These are phyloP conservation scores for Mystacides longicornis DNA, from an alignment of 2,888 invertebrate genomes.

Conservation along the genomic window DNA sequence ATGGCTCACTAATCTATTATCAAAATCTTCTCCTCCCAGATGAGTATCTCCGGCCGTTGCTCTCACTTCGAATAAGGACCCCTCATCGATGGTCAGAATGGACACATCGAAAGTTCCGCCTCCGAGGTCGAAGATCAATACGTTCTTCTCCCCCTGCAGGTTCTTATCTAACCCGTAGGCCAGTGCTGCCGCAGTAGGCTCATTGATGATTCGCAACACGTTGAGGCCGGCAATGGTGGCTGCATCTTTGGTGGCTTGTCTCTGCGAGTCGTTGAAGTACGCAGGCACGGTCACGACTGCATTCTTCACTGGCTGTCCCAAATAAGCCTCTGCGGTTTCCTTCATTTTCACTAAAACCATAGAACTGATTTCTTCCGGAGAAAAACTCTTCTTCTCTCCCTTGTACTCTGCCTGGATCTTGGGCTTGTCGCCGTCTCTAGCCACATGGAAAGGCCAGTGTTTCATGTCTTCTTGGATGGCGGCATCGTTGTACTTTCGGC, in stretches of 20 bases:
- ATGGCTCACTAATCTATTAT: slow-evolving; percentile 59
- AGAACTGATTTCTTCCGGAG: slow-evolving; percentile 64
- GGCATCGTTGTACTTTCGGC: slow-evolving; percentile 66
- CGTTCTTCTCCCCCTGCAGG: slow-evolving; percentile 55
- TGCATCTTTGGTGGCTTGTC: slow-evolving; percentile 79
- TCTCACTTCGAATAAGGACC: slow-evolving; percentile 68
- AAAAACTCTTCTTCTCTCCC: slow-evolving; percentile 55
- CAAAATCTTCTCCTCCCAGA: slow-evolving; percentile 66
- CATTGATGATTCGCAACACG: slow-evolving; percentile 75
- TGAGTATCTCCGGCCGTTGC: slow-evolving; percentile 82
- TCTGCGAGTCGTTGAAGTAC: slow-evolving; percentile 67
- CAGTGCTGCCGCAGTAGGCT: slow-evolving; percentile 69
- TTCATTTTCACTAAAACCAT: slow-evolving; percentile 57
- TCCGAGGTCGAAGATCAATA: slow-evolving; percentile 59
- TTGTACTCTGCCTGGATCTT: slow-evolving; percentile 62
- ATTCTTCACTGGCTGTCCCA: slow-evolving; percentile 59
- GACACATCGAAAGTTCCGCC: slow-evolving; percentile 76
- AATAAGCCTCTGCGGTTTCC: slow-evolving; percentile 66
- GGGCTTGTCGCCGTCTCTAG: slow-evolving; percentile 57
- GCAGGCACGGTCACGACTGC: slow-evolving; percentile 78
- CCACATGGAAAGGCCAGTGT: slow-evolving; percentile 72
- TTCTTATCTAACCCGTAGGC: slow-evolving; percentile 66
- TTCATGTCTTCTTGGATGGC: slow-evolving; percentile 74
- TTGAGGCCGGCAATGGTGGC: slow-evolving; percentile 69
- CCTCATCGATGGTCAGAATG: slow-evolving; percentile 73